Conservation (phyloP, 2,113 vertebrate genomes). For the Chrysemys picta region DNA sequence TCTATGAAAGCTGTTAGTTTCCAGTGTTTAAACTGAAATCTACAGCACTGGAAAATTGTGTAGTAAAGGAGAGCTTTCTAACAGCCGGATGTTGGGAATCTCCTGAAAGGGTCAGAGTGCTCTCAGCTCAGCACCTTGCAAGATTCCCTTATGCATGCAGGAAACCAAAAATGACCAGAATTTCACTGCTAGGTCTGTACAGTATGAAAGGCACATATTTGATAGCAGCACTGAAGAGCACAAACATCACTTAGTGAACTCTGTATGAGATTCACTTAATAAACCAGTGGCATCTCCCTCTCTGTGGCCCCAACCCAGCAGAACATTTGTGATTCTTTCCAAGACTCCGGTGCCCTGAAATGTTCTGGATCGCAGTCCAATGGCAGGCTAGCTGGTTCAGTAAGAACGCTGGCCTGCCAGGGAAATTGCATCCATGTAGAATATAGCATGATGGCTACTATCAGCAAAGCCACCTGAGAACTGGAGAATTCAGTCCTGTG, state of each 20-base stretch:
- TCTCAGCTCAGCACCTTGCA: not conserved
- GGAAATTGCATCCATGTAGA: not conserved
- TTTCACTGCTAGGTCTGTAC: not conserved
- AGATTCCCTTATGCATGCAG: not conserved
- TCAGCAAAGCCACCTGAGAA: not conserved
- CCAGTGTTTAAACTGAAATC: not conserved
- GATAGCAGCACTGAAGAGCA: not conserved
- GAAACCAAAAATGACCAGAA: not conserved
- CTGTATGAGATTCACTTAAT: not conserved
- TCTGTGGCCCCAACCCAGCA: not conserved
- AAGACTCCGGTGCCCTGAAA: not conserved
- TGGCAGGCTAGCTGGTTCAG: not conserved
- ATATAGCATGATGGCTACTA: not conserved
- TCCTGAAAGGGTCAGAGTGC: not conserved
- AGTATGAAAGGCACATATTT: not conserved
- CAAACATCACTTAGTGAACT: not conserved
- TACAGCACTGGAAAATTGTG: not conserved
- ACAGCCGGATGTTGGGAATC: not conserved
- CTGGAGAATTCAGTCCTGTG: not conserved
- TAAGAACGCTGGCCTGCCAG: not conserved
- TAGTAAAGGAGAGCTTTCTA: not conserved
- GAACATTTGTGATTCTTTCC: not conserved
- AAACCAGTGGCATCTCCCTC: not conserved
- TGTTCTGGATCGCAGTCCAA: not conserved
- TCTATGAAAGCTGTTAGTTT: not conserved